Conservation (phyloP, 1,140 invertebrate genomes). For the Drosophila nannoptera region DNA sequence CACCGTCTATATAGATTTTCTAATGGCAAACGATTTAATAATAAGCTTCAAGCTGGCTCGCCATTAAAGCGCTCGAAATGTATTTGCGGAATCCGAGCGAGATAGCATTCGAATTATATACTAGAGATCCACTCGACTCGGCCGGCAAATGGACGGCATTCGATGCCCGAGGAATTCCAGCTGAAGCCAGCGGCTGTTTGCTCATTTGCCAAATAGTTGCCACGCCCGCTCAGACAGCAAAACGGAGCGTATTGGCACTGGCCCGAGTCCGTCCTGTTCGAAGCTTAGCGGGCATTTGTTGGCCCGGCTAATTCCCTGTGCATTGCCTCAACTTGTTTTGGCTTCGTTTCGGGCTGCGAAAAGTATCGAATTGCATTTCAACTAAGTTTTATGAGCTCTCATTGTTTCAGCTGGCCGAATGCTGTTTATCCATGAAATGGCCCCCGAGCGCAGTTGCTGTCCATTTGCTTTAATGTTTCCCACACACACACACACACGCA, state of each 20-base stretch:
- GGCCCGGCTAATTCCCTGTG: background rate
- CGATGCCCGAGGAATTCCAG: background rate
- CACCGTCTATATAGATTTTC: background rate
- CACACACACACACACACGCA: constrained; percentile 7
- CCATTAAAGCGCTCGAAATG: constrained; percentile 24
- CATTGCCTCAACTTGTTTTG: background rate
- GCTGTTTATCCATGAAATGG: constrained; percentile 5
- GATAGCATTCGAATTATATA: constrained; percentile 1
- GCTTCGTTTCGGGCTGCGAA: constrained; percentile 3
- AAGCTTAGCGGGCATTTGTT: no score
- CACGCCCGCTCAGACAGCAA: background rate
- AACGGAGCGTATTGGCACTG: background rate
- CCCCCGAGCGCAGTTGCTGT: constrained; percentile 16
- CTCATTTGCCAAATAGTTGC: constrained; percentile 43
- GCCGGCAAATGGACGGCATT: background rate
- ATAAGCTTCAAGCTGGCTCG: constrained; percentile 10
- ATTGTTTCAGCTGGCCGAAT: constrained; percentile 2
- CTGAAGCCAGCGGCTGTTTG: constrained; percentile 22
- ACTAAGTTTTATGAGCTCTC: constrained; percentile 45
- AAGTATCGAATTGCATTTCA: constrained; percentile 39
- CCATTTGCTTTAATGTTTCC: constrained; percentile 41
- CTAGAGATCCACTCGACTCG: constrained; percentile 15
- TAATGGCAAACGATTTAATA: background rate
- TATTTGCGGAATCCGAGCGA: constrained; percentile 7
- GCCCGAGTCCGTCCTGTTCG: no score